These are phyloP conservation scores for Schizopygopsis malacanthus DNA, from an alignment of 2,797 vertebrate species.

Conservation along the genomic window DNA sequence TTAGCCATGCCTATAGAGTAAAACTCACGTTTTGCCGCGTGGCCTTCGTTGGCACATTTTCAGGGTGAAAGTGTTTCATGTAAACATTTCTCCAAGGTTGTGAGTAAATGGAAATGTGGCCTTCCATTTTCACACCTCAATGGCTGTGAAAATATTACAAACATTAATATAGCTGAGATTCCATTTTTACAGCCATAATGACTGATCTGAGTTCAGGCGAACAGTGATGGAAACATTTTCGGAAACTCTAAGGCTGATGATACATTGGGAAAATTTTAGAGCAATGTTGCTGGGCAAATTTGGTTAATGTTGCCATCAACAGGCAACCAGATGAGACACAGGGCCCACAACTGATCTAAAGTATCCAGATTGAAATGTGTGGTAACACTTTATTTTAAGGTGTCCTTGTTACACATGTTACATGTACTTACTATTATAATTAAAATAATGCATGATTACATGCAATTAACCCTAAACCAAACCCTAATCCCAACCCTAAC, in stretches of 20 bases:
- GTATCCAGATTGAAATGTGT: no score
- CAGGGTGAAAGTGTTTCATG: conserved; percentile 49
- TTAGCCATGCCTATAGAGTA: conserved; percentile 23
- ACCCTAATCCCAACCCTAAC: no score
- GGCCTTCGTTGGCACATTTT: conserved; percentile 33
- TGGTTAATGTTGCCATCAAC: no score
- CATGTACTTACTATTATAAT: no score
- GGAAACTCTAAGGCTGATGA: neutral
- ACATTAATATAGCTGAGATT: neutral
- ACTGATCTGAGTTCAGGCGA: neutral
- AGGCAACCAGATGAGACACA: no score
- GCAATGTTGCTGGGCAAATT: no score
- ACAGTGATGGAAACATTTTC: neutral
- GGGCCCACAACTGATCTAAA: no score
- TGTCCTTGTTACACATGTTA: no score
- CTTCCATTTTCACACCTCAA: neutral
- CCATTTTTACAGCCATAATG: neutral
- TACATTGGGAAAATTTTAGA: neutral
- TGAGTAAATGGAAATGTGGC: neutral
- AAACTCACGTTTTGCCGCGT: conserved; percentile 6
- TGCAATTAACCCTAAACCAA: no score
- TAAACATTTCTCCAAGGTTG: conserved; percentile 51
- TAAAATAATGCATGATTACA: no score
- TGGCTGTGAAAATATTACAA: neutral
- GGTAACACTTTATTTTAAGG: no score